Conservation (phyloP, 2,797 vertebrate species). For the Nyctalus aviator region DNA sequence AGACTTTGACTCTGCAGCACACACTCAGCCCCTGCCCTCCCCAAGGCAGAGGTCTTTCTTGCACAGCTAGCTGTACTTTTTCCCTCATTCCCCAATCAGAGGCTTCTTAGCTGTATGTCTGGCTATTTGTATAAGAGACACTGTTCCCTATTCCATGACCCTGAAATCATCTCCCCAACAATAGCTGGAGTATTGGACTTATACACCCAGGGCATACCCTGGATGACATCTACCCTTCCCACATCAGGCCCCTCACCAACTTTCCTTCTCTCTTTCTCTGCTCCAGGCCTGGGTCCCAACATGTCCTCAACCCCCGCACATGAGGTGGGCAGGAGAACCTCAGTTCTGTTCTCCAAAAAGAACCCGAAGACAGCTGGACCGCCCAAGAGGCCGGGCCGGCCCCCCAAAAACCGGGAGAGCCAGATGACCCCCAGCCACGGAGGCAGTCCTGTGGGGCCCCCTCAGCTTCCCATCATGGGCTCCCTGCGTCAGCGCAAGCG, state of each 20-base stretch:
- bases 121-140: conserved; percentile 52
- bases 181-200: conserved; percentile 51
- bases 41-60: conserved; percentile 62
- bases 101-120: conserved; percentile 68
- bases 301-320: conserved; percentile 94
- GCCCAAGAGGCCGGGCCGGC: conserved; percentile 97
- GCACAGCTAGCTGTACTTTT: conserved; percentile 58
- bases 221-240: conserved; percentile 6
- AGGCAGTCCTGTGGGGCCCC: conserved; percentile 94
- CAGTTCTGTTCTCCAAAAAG: conserved; percentile 99
- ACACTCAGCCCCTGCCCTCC: conserved; percentile 14
- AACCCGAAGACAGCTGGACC: conserved; percentile 97
- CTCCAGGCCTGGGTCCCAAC: conserved; percentile 92
- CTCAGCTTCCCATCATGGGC: conserved; percentile 94
- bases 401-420: conserved; percentile 96
- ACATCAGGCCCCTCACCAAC: conserved; percentile 71
- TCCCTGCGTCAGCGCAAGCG: conserved; percentile 94
- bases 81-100: conserved; percentile 15
- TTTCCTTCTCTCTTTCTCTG: conserved; percentile 70
- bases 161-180: background rate
- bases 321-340: conserved; percentile 98
- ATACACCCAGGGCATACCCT: conserved; percentile 20
- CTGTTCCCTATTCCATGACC: background rate
- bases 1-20: conserved; percentile 56
- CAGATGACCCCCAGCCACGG: conserved; percentile 90